These are phyloP conservation scores for Pseudomyrmex flavicornis DNA, from an alignment of 1,140 invertebrate genomes.

Conservation along the genomic window DNA sequence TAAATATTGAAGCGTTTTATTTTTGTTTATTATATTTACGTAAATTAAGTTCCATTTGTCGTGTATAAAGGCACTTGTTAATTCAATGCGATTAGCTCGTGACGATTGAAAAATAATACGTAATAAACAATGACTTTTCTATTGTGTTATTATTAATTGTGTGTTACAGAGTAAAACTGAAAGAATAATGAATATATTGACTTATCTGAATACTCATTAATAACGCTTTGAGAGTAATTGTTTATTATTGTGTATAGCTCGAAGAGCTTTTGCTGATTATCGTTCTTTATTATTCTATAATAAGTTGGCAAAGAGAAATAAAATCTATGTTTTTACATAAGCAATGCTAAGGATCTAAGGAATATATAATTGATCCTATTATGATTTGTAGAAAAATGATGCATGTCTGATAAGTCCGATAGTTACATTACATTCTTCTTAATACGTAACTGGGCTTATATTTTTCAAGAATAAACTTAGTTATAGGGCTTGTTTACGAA, in stretches of 20 bases:
- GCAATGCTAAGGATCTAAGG: constrained; percentile 40
- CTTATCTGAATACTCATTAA: background rate
- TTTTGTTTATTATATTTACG: constrained; percentile 18
- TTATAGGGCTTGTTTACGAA: constrained; percentile 43
- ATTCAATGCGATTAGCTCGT: constrained; percentile 38
- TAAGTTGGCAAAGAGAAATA: constrained; percentile 31
- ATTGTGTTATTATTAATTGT: constrained; percentile 8
- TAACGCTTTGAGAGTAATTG: constrained; percentile 1
- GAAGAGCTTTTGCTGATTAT: constrained; percentile 34
- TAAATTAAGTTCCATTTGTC: constrained; percentile 10
- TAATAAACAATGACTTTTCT: constrained; percentile 23
- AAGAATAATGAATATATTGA: background rate
- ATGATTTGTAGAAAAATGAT: constrained; percentile 14
- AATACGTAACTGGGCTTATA: constrained; percentile 75
- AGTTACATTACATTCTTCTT: constrained; percentile 80
- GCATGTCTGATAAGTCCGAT: constrained; percentile 50
- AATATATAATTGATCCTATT: constrained; percentile 27
- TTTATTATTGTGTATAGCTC: constrained; percentile 21
- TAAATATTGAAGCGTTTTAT: constrained; percentile 9
- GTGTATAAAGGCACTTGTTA: constrained; percentile 12
- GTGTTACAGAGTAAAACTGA: background rate
- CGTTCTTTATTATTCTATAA: constrained; percentile 14
- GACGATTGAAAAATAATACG: constrained; percentile 22
- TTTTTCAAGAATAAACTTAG: constrained; percentile 29
- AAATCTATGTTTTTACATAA: constrained; percentile 52